Evolutionary conservation across 2,797 vertebrate species (phyloP).

Genomic region (Pampus argenteus): DNA sequence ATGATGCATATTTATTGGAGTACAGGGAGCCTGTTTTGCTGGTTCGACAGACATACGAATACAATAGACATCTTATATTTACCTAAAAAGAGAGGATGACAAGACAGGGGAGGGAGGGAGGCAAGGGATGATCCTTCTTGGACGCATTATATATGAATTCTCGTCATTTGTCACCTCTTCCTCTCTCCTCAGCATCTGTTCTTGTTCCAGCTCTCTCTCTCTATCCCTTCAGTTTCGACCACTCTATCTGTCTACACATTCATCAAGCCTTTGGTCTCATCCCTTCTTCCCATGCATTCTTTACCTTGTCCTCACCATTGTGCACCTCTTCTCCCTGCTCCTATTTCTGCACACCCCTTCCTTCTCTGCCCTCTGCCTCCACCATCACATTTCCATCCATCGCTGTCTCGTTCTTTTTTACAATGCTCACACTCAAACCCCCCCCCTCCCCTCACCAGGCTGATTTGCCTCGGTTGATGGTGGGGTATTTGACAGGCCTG

Average conservation of each 20-base stretch:
- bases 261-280: conserved; percentile 16
- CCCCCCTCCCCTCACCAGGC: conserved; percentile 55
- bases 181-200: conserved; percentile 19
- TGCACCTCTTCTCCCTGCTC: conserved; percentile 28
- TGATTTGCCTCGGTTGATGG: conserved; percentile 75
- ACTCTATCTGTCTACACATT: conserved; percentile 25
- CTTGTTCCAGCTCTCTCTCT: conserved; percentile 6
- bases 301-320: conserved; percentile 15
- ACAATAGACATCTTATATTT: conserved; percentile 40
- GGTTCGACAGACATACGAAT: conserved; percentile 23
- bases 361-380: conserved; percentile 9
- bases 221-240: conserved; percentile 9
- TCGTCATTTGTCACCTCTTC: conserved; percentile 45
- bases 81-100: conserved; percentile 21
- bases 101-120: conserved; percentile 54
- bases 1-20: not conserved
- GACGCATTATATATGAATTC: conserved; percentile 68
- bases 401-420: conserved; percentile 33
- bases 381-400: conserved; percentile 21
- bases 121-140: conserved; percentile 69
- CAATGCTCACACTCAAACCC: conserved; percentile 24
- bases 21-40: conserved; percentile 13
- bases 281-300: conserved; percentile 7
- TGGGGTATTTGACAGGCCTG: conserved; percentile 82
- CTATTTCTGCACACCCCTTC: conserved; percentile 28